Conservation (phyloP, 2,797 vertebrate genomes). For the Tenualosa ilisha region DNA sequence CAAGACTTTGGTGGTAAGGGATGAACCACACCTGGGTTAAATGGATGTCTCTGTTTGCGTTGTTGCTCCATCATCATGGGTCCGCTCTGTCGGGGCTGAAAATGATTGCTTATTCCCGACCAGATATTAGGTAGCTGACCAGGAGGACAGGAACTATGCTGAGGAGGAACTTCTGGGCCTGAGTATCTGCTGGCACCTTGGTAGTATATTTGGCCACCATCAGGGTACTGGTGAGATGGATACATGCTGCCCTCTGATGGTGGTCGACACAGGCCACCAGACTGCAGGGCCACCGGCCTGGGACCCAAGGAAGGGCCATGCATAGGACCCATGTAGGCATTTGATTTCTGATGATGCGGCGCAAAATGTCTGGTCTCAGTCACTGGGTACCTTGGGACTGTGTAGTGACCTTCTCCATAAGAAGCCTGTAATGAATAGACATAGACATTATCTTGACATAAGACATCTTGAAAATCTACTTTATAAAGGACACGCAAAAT, state of each 20-base stretch:
- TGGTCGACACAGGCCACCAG: constrained; percentile 72
- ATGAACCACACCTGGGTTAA: constrained; percentile 77
- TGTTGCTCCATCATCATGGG: constrained; percentile 73
- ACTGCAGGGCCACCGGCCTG: constrained; percentile 78
- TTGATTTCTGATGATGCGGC: constrained; percentile 65
- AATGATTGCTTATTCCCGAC: constrained; percentile 67
- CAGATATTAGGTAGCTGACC: constrained; percentile 70
- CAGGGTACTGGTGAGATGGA: constrained; percentile 74
- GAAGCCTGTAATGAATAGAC: constrained; percentile 61
- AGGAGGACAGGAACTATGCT: constrained; percentile 66
- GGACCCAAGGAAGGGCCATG: constrained; percentile 80
- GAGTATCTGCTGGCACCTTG: constrained; percentile 66
- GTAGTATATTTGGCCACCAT: constrained; percentile 69
- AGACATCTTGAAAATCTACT: background rate
- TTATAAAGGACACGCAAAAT: constrained; percentile 50
- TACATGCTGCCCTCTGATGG: constrained; percentile 81
- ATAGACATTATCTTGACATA: background rate
- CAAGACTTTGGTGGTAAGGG: constrained; percentile 81
- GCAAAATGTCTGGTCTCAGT: constrained; percentile 69
- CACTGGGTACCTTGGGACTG: constrained; percentile 75
- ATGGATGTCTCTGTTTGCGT: constrained; percentile 66
- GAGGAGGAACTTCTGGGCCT: constrained; percentile 63
- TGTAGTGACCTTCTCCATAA: constrained; percentile 76
- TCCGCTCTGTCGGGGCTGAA: constrained; percentile 68
- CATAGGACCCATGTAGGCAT: constrained; percentile 76